These are phyloP conservation scores for Apis florea DNA, from an alignment of 1,140 invertebrate genomes.

Conservation along the genomic window DNA sequence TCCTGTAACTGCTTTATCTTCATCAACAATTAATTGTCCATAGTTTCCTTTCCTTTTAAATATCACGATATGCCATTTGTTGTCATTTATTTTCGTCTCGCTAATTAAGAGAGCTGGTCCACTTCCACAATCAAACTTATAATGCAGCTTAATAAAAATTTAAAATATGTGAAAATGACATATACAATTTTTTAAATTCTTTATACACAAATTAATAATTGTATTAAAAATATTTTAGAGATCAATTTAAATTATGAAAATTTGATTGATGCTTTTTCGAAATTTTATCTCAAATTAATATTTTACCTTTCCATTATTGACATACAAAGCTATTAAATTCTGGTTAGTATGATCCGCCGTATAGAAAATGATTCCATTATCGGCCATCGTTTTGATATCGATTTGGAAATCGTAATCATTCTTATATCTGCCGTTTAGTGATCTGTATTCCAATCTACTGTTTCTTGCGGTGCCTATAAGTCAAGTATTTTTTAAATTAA, in stretches of 20 bases:
- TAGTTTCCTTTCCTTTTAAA: conserved; percentile 82
- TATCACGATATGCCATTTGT: conserved; percentile 90
- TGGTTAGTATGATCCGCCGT: conserved; percentile 84
- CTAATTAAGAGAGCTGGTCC: conserved; percentile 83
- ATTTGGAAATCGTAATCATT: conserved; percentile 89
- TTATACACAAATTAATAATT: not conserved
- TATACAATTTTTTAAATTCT: not conserved
- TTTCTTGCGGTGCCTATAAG: conserved; percentile 83
- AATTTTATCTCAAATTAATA: not conserved
- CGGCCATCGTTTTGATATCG: conserved; percentile 89
- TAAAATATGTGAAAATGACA: not conserved
- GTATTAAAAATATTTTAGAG: not conserved
- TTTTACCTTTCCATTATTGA: conserved; percentile 88
- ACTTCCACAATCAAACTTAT: conserved; percentile 87
- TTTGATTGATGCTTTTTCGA: not conserved
- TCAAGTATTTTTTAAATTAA: conserved; percentile 10
- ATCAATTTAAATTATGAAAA: not conserved
- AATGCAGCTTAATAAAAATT: conserved; percentile 81
- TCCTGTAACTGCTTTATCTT: conserved; percentile 80
- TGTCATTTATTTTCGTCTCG: conserved; percentile 87
- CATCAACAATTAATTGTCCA: conserved; percentile 87
- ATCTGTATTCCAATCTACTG: conserved; percentile 87
- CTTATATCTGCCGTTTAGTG: conserved; percentile 83
- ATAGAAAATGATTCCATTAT: conserved; percentile 94
- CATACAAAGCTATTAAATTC: conserved; percentile 87